Base-by-base conservation (phyloP, 2,888 invertebrate species). In the Caenorhabditis afra region DNA sequence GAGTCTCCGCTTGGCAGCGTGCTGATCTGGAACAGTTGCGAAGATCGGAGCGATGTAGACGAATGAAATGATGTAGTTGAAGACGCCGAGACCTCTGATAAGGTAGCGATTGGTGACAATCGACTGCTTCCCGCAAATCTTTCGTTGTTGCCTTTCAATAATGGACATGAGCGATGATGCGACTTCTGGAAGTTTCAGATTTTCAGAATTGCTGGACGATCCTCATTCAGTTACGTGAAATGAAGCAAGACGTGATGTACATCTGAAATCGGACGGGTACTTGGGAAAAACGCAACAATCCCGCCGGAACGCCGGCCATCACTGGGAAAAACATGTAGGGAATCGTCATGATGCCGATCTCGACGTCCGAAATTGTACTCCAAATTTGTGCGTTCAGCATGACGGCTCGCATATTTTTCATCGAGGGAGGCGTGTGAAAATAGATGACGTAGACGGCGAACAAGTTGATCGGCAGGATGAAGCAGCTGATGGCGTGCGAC, bases 321-420 rank as follows among this genome's bases (percentile, higher is more conserved):
- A 52, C 18, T 10, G 64, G 64, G 18, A 64, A 39, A 4, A 64
- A 39, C 12, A 64, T 4, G 1, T 52, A 41, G 8, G 64, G 64
- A 29, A 39, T 22, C 0, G 20, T 52, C 0, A 64, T 16, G 29
- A 49, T 50, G 0, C 23, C 44, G 29, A 64, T 22, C 16, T 12
- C n/a, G 10, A 20, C 23, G 12, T 64, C 64, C 11, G 52, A 29
- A 12, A 53, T 53, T 10, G 52, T 37, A 11, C 29, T 22, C 64
- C 64, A 64, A 41, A 64, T 37, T 29, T 64, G 52, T n/a, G 52
- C 16, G 41, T 64, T 64, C n/a, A 64, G 11, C 22, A 64, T n/a
- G 8, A 20, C 29, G 16, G 11, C 22, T 16, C 44, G 39, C 29
- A 64, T 52, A 0, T 41, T 23, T 16, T 41, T 41, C 41, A 64